Evolutionary conservation across 23 tunicate species (phyloP).

Genomic region (Diplosoma virens): DNA sequence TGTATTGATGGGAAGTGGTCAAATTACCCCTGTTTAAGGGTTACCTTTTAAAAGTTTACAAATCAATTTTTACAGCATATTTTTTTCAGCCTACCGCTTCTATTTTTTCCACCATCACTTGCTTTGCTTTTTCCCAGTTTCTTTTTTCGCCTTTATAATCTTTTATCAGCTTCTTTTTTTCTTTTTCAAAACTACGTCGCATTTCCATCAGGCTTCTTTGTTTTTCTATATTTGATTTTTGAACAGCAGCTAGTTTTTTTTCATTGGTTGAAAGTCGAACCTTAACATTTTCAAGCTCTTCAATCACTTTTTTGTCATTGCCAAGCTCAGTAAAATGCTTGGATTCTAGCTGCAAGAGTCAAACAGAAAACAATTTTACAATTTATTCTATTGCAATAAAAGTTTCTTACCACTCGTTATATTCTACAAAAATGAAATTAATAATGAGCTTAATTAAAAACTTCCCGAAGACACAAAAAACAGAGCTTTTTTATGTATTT

Average conservation of each 20-base stretch:
- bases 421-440: too few species aligned
- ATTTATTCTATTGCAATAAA: too few species aligned
- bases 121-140: slow-evolving; percentile 47
- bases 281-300: slow-evolving; percentile 9
- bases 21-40: too few species aligned
- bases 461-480: too few species aligned
- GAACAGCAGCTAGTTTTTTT: slow-evolving; percentile 1
- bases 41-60: too few species aligned
- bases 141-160: slow-evolving; percentile 44
- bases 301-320: background rate
- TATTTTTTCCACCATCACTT: slow-evolving; percentile 52
- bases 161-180: slow-evolving; percentile 13
- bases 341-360: slow-evolving; percentile 17
- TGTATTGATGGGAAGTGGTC: too few species aligned
- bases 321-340: too few species aligned
- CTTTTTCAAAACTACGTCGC: slow-evolving; percentile 12
- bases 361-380: too few species aligned
- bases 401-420: too few species aligned
- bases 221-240: slow-evolving; percentile 15
- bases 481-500: too few species aligned
- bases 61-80: too few species aligned
- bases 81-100: slow-evolving; percentile 33
- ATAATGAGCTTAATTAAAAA: too few species aligned
- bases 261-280: slow-evolving; percentile 17
- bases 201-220: slow-evolving; percentile 17